phyloP scores from a whole-genome alignment of 1,140 invertebrate species.

The Papilio glaucus region DNA sequence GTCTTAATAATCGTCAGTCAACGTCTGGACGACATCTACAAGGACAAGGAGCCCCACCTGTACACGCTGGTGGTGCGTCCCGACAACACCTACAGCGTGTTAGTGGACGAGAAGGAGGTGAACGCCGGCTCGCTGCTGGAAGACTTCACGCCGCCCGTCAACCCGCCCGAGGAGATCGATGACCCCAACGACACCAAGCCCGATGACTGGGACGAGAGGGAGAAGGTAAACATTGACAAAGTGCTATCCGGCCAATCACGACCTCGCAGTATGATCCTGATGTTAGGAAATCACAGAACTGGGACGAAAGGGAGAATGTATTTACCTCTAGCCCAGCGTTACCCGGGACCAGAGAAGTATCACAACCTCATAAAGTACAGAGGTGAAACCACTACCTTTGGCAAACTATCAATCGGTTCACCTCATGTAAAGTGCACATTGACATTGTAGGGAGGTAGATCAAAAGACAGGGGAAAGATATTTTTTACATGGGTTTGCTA shows the following conservation, averaged over 20 bases:
- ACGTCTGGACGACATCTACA: conserved; percentile 94
- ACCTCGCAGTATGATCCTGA: background rate
- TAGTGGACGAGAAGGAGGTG: conserved; percentile 90
- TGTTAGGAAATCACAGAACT: too few species aligned
- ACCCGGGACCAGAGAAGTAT: too few species aligned
- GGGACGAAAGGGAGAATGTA: too few species aligned
- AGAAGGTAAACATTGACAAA: too few species aligned
- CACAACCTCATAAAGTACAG: too few species aligned
- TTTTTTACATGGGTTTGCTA: too few species aligned
- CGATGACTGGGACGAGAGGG: conserved; percentile 97
- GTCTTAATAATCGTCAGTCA: conserved; percentile 79
- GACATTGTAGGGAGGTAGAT: too few species aligned
- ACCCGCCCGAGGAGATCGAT: conserved; percentile 97
- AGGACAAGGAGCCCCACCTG: conserved; percentile 97
- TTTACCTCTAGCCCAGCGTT: too few species aligned
- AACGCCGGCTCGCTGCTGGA: conserved; percentile 94
- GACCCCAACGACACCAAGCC: conserved; percentile 96
- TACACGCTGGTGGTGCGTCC: conserved; percentile 95
- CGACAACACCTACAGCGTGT: conserved; percentile 92
- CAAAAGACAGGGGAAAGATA: too few species aligned
- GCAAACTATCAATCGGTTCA: too few species aligned
- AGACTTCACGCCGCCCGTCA: conserved; percentile 96
- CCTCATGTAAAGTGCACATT: too few species aligned
- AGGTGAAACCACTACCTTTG: too few species aligned
- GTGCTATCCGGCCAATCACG: background rate